Percentiles rank a stretch among this genome's conserved stretches.
phyloP scores from a whole-genome alignment of 1,140 invertebrate genomes.

The Drosophila prosaltans region DNA sequence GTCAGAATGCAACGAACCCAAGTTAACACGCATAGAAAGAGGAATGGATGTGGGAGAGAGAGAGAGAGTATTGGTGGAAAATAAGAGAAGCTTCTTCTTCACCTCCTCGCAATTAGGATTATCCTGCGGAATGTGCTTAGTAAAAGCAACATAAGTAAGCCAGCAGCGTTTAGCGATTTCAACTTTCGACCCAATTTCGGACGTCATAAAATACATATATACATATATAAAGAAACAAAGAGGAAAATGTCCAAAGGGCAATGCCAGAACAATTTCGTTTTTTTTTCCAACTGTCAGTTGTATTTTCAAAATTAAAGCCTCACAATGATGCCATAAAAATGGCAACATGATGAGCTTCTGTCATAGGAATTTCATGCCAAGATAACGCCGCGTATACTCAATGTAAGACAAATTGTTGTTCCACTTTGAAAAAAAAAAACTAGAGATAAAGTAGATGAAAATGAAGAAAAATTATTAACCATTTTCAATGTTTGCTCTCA shows the following conservation, averaged over 20 bases:
- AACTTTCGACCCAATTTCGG: conserved; percentile 67
- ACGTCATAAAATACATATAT: conserved; percentile 15
- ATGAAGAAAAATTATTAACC: conserved; percentile 38
- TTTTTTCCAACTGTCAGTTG: conserved; percentile 36
- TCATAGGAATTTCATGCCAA: conserved; percentile 54
- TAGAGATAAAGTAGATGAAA: background rate
- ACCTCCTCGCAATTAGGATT: conserved; percentile 63
- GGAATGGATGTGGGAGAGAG: background rate
- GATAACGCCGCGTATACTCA: conserved; percentile 70
- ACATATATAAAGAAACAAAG: conserved; percentile 5
- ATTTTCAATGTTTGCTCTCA: conserved; percentile 55
- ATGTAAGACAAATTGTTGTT: conserved; percentile 46
- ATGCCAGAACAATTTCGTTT: background rate
- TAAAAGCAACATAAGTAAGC: conserved; percentile 33
- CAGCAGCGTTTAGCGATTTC: conserved; percentile 37
- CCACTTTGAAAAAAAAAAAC: conserved; percentile 15
- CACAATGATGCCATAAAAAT: conserved; percentile 23
- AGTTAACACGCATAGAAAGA: background rate
- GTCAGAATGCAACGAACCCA: conserved; percentile 65
- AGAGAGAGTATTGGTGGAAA: background rate
- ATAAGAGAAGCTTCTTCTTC: background rate
- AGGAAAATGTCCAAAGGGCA: conserved; percentile 13
- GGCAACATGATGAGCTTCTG: conserved; percentile 40
- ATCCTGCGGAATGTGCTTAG: conserved; percentile 55
- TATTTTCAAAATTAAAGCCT: conserved; percentile 59